Conservation (phyloP, 1,140 invertebrate species). For the Samia ricini region DNA sequence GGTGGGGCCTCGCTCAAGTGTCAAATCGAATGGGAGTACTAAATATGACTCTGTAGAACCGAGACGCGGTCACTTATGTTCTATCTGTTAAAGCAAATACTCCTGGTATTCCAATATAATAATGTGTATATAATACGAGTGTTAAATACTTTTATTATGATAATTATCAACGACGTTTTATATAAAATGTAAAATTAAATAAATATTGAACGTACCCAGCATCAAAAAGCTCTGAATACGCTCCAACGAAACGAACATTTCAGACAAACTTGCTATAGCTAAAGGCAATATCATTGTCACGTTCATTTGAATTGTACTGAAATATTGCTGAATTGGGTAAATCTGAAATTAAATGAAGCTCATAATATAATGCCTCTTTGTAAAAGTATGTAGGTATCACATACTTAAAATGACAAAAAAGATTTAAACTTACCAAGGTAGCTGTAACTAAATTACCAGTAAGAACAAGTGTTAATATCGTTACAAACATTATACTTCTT, state of each 20-base stretch:
- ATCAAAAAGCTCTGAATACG: constrained; percentile 82
- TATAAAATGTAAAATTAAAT: too few relatives aligned
- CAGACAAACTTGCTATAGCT: constrained; percentile 82
- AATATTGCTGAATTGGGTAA: constrained; percentile 85
- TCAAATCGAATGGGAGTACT: too few relatives aligned
- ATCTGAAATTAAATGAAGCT: constrained; percentile 53
- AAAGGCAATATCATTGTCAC: constrained; percentile 85
- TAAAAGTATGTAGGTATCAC: background rate
- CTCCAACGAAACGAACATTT: constrained; percentile 83
- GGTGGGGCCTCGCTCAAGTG: too few relatives aligned
- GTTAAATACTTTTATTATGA: too few relatives aligned
- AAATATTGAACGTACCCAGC: constrained; percentile 72
- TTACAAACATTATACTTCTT: constrained; percentile 82
- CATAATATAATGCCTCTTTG: background rate
- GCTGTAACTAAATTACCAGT: constrained; percentile 82
- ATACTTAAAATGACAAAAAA: background rate
- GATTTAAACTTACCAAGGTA: constrained; percentile 73
- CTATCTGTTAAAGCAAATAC: too few relatives aligned
- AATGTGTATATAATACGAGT: too few relatives aligned
- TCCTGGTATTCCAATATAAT: too few relatives aligned
- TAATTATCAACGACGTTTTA: too few relatives aligned
- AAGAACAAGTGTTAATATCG: constrained; percentile 79
- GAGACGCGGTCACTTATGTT: too few relatives aligned
- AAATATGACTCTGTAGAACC: too few relatives aligned
- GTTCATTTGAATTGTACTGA: constrained; percentile 81